A percentile compares a stretch with the other conserved stretches of the same genome.
phyloP scores from a whole-genome alignment of 1,140 invertebrate species.

The Lepidurus packardi region DNA sequence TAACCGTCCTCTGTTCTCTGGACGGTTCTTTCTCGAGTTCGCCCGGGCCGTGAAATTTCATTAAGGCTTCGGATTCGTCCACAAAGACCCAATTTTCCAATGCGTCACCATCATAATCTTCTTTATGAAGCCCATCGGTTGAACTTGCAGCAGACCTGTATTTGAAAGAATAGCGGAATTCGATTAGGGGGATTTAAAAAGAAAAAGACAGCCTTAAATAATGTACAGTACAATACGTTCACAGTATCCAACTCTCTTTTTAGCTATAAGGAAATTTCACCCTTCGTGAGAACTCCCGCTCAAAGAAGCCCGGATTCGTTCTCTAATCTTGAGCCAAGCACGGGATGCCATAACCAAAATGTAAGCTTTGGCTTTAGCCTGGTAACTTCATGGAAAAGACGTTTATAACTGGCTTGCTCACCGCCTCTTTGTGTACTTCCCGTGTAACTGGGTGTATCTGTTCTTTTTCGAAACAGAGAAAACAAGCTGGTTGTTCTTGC shows the following conservation, averaged over 20 bases:
- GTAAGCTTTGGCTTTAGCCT: neutral
- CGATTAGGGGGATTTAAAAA: neutral
- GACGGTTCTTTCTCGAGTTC: neutral
- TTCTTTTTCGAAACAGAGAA: neutral
- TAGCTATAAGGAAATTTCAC: neutral
- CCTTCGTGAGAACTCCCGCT: neutral
- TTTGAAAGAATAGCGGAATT: too few relatives aligned
- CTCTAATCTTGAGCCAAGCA: neutral
- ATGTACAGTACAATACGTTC: neutral
- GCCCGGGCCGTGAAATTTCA: neutral
- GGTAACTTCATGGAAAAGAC: too few relatives aligned
- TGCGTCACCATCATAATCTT: slow-evolving; percentile 19
- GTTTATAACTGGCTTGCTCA: too few relatives aligned
- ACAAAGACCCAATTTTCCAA: slow-evolving; percentile 22
- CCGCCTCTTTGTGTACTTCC: neutral
- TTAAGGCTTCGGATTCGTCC: slow-evolving; percentile 1
- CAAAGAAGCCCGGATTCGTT: neutral
- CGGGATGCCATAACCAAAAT: neutral
- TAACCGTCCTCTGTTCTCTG: neutral
- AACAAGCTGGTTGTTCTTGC: too few relatives aligned
- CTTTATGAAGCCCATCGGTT: neutral
- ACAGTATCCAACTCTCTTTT: neutral
- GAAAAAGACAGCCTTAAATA: neutral
- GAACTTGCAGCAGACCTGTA: too few relatives aligned
- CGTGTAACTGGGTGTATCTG: neutral